Evolutionary conservation across 1,140 invertebrate species (phyloP).

Genomic region (Thaumetopoea pityocampa): DNA sequence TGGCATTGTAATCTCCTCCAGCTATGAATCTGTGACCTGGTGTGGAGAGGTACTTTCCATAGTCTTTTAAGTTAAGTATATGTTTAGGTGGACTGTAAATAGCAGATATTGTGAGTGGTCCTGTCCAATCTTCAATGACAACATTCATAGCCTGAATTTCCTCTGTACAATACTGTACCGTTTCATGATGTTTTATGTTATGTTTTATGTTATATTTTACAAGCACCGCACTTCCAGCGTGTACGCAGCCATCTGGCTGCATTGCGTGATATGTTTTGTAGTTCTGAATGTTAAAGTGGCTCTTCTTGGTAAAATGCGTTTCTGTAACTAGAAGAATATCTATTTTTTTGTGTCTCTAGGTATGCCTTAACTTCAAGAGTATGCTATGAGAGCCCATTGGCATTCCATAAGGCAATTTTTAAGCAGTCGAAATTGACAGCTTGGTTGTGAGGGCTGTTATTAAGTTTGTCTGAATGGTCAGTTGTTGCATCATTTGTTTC

Average conservation of each 20-base stretch:
- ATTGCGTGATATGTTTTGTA: constrained; percentile 18
- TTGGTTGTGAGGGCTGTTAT: constrained; percentile 2
- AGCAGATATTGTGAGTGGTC: constrained; percentile 30
- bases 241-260: constrained; percentile 16
- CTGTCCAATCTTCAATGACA: constrained; percentile 18
- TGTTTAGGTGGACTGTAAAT: constrained; percentile 47
- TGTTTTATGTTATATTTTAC: constrained; percentile 1
- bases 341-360: constrained; percentile 3
- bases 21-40: constrained; percentile 47
- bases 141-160: constrained; percentile 33
- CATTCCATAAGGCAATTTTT: constrained; percentile 19
- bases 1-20: constrained; percentile 48
- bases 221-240: constrained; percentile 2
- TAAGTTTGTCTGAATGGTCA: constrained; percentile 10
- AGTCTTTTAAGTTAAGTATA: constrained; percentile 31
- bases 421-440: constrained; percentile 6
- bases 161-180: background rate
- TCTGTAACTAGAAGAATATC: constrained; percentile 19
- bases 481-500: constrained; percentile 13
- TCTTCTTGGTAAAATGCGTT: constrained; percentile 22
- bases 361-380: constrained; percentile 11
- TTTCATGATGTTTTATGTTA: constrained; percentile 19
- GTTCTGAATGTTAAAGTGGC: constrained; percentile 4
- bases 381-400: constrained; percentile 18
- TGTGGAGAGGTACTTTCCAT: constrained; percentile 32